phyloP scores from a whole-genome alignment of 2,888 invertebrate species.

The Platerodrilus igneus region DNA sequence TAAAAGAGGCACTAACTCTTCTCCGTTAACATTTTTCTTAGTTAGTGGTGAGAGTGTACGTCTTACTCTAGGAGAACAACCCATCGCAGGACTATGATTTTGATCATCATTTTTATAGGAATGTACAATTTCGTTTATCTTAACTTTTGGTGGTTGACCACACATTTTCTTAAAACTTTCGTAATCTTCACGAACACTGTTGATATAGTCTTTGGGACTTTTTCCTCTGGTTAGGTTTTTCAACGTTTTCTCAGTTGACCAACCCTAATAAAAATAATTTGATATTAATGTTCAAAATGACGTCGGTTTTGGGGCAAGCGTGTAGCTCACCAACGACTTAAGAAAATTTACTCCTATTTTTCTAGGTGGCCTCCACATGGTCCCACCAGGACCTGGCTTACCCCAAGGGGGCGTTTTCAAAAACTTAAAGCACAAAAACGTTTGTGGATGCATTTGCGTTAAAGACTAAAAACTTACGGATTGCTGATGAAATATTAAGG shows the following conservation, averaged over 20 bases:
- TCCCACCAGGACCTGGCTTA: constrained; percentile 66
- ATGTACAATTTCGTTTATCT: too few species aligned
- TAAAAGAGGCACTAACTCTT: constrained; percentile 72
- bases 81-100: background rate
- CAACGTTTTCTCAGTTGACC: constrained; percentile 45
- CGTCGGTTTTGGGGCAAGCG: constrained; percentile 26
- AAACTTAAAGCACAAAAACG: constrained; percentile 36
- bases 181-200: constrained; percentile 15
- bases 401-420: constrained; percentile 57
- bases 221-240: constrained; percentile 38
- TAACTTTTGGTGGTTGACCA: constrained; percentile 8
- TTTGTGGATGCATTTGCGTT: background rate
- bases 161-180: constrained; percentile 19
- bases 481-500: constrained; percentile 52
- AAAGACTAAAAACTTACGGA: constrained; percentile 49
- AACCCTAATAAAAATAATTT: constrained; percentile 42
- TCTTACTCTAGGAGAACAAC: too few species aligned
- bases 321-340: constrained; percentile 65
- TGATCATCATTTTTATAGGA: background rate
- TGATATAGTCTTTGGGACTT: constrained; percentile 24
- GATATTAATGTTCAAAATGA: too few species aligned
- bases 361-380: constrained; percentile 69
- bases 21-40: constrained; percentile 49
- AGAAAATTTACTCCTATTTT: constrained; percentile 69
- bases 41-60: constrained; percentile 18